These are phyloP conservation scores for Gymnocheta viridis DNA, from an alignment of 2,888 invertebrate genomes.

Conservation along the genomic window DNA sequence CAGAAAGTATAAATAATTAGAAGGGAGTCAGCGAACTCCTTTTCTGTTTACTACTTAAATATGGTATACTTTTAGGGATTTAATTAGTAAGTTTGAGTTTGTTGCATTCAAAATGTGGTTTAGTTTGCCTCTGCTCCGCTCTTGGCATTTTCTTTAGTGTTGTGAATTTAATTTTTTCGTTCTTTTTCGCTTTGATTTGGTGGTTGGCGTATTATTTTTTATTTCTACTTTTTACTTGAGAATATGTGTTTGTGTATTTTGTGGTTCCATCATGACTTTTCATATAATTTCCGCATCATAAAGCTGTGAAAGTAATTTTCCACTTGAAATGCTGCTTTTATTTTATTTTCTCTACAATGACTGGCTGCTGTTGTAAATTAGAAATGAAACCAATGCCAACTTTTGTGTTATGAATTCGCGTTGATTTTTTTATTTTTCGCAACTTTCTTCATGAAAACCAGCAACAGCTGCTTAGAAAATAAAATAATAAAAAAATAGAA, in stretches of 20 bases:
- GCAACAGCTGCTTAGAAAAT: slow-evolving; percentile 51
- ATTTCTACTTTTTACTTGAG: not conserved
- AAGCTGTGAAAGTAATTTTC: slow-evolving; percentile 81
- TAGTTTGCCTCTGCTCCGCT: slow-evolving; percentile 13
- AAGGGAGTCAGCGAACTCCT: not conserved
- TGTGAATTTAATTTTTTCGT: not conserved
- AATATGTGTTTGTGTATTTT: slow-evolving; percentile 19
- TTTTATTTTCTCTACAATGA: slow-evolving; percentile 15
- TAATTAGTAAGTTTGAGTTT: slow-evolving; percentile 18
- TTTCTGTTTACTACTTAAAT: not conserved
- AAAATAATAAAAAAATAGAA: slow-evolving; percentile 28
- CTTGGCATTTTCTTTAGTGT: slow-evolving; percentile 23
- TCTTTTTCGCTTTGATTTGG: slow-evolving; percentile 25
- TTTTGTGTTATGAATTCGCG: slow-evolving; percentile 32
- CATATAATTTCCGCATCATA: slow-evolving; percentile 81
- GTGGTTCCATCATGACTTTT: slow-evolving; percentile 77
- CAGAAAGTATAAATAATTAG: not conserved
- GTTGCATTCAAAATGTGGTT: slow-evolving; percentile 29
- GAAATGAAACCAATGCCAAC: slow-evolving; percentile 45
- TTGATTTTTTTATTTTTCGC: slow-evolving; percentile 9
- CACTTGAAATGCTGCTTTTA: slow-evolving; percentile 76
- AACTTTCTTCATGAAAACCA: not conserved
- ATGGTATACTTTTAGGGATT: slow-evolving; percentile 26
- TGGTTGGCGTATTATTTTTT: slow-evolving; percentile 30
- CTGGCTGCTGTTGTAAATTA: slow-evolving; percentile 18